Conservation (phyloP, 2,113 vertebrate genomes). For the Heterotilapia buettikoferi region DNA sequence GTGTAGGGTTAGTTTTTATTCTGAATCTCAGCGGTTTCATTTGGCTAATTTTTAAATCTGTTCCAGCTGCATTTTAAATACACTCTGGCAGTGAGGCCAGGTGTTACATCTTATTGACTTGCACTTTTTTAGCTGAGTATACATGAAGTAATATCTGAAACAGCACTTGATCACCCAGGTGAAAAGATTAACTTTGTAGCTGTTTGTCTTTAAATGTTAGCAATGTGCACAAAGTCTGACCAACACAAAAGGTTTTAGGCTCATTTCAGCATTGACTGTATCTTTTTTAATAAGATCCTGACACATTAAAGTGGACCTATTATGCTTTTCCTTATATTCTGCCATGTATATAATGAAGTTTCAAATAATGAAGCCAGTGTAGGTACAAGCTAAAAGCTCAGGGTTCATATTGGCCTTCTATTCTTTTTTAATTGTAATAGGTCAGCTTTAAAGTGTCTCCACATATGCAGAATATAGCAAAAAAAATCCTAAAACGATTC, state of each 20-base stretch:
- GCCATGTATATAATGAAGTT: not conserved
- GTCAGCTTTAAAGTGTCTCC: not conserved
- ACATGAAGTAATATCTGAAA: not conserved
- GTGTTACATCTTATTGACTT: not conserved
- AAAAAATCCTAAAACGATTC: not conserved
- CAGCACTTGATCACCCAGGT: not conserved
- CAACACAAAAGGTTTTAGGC: not conserved
- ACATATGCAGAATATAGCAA: not conserved
- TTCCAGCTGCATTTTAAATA: not conserved
- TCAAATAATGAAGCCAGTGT: not conserved
- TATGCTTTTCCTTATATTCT: not conserved
- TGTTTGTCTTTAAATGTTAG: not conserved
- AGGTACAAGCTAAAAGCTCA: not conserved
- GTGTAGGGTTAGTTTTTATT: not conserved
- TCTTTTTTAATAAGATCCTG: not conserved
- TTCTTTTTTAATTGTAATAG: not conserved
- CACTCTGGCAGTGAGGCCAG: not conserved
- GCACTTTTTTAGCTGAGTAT: constrained; percentile 5
- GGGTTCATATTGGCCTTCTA: not conserved
- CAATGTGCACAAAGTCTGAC: not conserved
- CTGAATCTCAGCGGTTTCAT: not conserved
- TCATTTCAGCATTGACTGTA: not conserved
- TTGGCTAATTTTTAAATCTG: not conserved
- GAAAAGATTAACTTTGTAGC: not conserved
- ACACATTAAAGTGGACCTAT: not conserved